A percentile compares a stretch with the other conserved stretches of the same genome.
phyloP scores from a whole-genome alignment of 30 jellyfish, hydroid and myxozoan genomes.

The Aurelia coerulea region DNA sequence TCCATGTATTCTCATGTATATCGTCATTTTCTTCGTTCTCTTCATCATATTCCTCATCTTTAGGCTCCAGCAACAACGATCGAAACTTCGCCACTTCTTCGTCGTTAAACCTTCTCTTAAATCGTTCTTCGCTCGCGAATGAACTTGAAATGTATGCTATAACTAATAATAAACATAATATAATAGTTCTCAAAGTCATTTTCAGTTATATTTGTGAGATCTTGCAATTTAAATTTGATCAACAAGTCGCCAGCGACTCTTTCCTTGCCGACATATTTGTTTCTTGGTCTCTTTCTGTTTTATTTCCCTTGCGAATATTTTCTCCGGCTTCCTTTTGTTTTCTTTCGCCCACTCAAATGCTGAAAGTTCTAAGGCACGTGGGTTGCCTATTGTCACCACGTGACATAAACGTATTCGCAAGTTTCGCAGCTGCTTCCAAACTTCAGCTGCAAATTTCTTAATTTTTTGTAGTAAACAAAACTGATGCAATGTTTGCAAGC shows the following conservation, averaged over 20 bases:
- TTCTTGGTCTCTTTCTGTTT: no score
- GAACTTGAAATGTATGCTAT: background rate
- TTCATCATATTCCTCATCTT: slow-evolving; percentile 92
- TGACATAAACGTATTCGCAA: no score
- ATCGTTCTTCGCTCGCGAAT: background rate
- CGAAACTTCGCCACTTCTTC: slow-evolving; percentile 73
- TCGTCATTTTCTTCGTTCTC: slow-evolving; percentile 56
- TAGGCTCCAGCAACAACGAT: slow-evolving; percentile 72
- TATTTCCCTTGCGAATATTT: no score
- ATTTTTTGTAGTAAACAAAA: no score
- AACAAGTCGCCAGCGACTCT: slow-evolving; percentile 17
- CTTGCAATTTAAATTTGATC: background rate
- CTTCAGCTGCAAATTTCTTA: no score
- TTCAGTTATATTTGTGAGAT: background rate
- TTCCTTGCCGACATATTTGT: background rate
- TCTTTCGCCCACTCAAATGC: no score
- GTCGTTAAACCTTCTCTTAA: slow-evolving; percentile 43
- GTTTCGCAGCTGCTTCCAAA: no score
- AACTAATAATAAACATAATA: background rate
- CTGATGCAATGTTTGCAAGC: no score
- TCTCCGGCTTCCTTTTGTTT: no score
- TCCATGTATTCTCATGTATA: slow-evolving; percentile 85
- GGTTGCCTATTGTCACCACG: no score
- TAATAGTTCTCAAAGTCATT: background rate
- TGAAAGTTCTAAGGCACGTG: no score